Base-by-base conservation (phyloP, 2,113 vertebrate genomes). In the Paratilapia polleni region DNA sequence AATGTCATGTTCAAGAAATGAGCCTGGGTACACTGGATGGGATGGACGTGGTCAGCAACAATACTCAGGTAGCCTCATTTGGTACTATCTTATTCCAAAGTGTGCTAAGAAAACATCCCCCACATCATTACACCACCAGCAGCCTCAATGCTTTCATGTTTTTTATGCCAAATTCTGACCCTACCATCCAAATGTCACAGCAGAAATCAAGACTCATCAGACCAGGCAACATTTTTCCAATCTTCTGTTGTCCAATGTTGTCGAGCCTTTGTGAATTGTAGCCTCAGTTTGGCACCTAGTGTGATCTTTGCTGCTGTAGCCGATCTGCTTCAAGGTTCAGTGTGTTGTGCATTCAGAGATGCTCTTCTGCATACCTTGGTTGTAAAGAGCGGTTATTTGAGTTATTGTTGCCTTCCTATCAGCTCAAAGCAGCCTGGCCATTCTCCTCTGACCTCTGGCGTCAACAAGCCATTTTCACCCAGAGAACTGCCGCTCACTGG, bases 401-500 rank as follows among this genome's bases (percentile, higher is more conserved):
- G 17, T 73, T 73, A 31, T 10, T 34, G 26, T 73, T 73, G 26
- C 26, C 19, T 52, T 73, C 43, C 66, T 28, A 8, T 31, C 66
- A 52, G 43, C 24, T 70, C 15, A 11, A 31, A n/a, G 11, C 47
- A 54, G 17, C 54, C 26, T 73, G 47, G 1, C 26, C 68, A 73
- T 54, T 73, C 47, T 54, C 68, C 68, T 54, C 47, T 73, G 1
- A 13, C 56, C 54, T 57, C 56, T 6, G 10, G 31, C 26, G 2
- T 5, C 68, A 31, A 14, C 0, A 0, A 28, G 10, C 43, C 24
- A 70, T 70, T 70, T 17, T 13, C 47, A 28, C 47, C 10, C 10
- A 5, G 0, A 73, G 1, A 73, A 11, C 54, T 56, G 20, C 8
- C 1, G 4, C 54, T n/a, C 8, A 11, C 54, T 56, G 54, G 54